phyloP scores from a whole-genome alignment of 2,888 invertebrate species.

The Ecliptopera silaceata region DNA sequence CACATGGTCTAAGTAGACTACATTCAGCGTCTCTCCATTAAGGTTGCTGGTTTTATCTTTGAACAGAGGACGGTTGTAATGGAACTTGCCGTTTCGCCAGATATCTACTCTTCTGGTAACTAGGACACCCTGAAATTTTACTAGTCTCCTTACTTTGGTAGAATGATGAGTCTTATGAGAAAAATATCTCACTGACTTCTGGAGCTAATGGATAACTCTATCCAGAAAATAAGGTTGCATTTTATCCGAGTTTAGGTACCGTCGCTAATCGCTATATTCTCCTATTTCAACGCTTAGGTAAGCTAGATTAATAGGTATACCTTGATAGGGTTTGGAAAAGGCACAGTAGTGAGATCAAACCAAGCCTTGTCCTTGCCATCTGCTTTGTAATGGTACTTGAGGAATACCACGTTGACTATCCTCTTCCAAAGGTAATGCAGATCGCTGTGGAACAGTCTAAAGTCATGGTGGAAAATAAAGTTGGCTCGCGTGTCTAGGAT shows the following conservation, averaged over 20 bases:
- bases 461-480: slow-evolving; percentile 88
- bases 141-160: too few species aligned
- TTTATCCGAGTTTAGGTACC: neutral
- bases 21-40: slow-evolving; percentile 82
- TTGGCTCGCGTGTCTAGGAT: slow-evolving; percentile 87
- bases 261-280: too few species aligned
- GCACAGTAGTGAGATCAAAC: slow-evolving; percentile 88
- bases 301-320: slow-evolving; percentile 13
- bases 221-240: neutral
- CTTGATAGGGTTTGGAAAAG: slow-evolving; percentile 85
- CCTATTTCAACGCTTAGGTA: too few species aligned
- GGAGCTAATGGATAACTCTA: too few species aligned
- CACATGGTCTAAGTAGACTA: slow-evolving; percentile 86
- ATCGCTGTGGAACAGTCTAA: slow-evolving; percentile 85
- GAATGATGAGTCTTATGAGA: too few species aligned
- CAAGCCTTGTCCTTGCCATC: slow-evolving; percentile 74
- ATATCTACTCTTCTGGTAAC: slow-evolving; percentile 85
- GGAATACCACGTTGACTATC: slow-evolving; percentile 88
- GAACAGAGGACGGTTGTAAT: slow-evolving; percentile 77
- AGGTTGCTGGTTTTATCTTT: slow-evolving; percentile 84
- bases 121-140: slow-evolving; percentile 66
- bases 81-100: slow-evolving; percentile 86
- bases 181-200: too few species aligned
- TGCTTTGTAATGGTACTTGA: slow-evolving; percentile 80
- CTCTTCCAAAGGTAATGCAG: slow-evolving; percentile 90